A percentile compares a stretch with the other conserved stretches of the same genome.
These are phyloP conservation scores for Lytechinus pictus DNA, from an alignment of 35 echinoderm and acorn worm genomes.

Conservation along the genomic window DNA sequence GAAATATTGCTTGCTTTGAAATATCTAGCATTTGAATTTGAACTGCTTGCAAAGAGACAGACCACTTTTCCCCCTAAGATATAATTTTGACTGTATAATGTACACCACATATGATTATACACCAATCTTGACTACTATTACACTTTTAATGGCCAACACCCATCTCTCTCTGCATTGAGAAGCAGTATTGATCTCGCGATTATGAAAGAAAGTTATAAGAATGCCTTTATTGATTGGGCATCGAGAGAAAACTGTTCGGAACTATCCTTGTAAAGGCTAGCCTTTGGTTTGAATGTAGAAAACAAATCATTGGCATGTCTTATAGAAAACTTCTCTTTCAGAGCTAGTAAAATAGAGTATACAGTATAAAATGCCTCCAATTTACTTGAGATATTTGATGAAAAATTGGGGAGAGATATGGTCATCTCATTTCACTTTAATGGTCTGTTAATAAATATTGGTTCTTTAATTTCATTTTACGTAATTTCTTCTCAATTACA, in stretches of 20 bases:
- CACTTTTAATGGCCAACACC: not conserved
- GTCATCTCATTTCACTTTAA: not conserved
- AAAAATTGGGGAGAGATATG: not conserved
- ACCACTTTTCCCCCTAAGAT: not conserved
- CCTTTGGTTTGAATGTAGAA: not conserved
- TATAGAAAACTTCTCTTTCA: not conserved
- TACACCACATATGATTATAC: not conserved
- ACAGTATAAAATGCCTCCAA: not conserved
- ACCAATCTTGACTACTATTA: not conserved
- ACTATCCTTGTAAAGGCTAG: not conserved
- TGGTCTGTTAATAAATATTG: too few relatives aligned
- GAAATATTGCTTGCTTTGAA: not conserved
- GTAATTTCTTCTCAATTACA: too few relatives aligned
- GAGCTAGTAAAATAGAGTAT: not conserved
- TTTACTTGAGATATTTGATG: not conserved
- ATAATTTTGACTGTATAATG: not conserved
- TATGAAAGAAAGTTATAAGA: not conserved
- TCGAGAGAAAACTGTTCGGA: not conserved
- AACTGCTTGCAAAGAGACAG: not conserved
- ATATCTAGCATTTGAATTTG: not conserved
- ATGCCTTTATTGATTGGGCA: not conserved
- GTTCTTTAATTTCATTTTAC: too few relatives aligned
- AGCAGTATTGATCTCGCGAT: not conserved
- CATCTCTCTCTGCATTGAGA: not conserved
- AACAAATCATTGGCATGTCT: not conserved